phyloP scores from a whole-genome alignment of 2,888 invertebrate species.

The Periphyllus acericola region DNA sequence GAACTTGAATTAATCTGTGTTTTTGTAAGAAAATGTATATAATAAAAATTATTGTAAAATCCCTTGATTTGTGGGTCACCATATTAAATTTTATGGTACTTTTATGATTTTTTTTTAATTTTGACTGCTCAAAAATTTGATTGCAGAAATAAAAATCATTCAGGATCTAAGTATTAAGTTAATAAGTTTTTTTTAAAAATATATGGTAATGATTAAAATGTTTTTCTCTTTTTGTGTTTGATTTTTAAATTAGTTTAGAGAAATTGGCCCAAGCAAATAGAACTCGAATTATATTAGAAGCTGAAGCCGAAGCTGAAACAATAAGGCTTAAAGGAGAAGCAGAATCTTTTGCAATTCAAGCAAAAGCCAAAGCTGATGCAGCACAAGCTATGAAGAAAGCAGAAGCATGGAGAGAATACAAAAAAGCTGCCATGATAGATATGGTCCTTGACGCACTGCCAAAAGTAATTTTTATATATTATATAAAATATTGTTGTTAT shows the following conservation, averaged over 20 bases:
- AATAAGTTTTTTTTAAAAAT: too few species aligned
- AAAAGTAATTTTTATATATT: slow-evolving; percentile 74
- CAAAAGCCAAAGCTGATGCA: slow-evolving; percentile 94
- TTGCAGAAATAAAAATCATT: too few species aligned
- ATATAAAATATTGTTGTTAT: not conserved
- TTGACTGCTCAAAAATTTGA: too few species aligned
- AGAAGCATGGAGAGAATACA: slow-evolving; percentile 96
- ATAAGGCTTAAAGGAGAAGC: slow-evolving; percentile 86
- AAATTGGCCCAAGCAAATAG: slow-evolving; percentile 94
- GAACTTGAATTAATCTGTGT: too few species aligned
- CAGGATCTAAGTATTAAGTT: too few species aligned
- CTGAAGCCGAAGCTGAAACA: slow-evolving; percentile 94
- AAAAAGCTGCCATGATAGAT: slow-evolving; percentile 94
- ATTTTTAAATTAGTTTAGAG: slow-evolving; percentile 74
- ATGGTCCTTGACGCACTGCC: slow-evolving; percentile 96
- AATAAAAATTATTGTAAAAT: too few species aligned
- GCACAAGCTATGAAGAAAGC: slow-evolving; percentile 98
- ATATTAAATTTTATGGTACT: too few species aligned
- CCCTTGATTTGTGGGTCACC: too few species aligned
- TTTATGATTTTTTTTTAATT: too few species aligned
- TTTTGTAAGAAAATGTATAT: too few species aligned
- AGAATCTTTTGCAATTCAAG: slow-evolving; percentile 92
- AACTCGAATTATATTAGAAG: slow-evolving; percentile 88
- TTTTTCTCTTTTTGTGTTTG: too few species aligned
- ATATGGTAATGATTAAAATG: too few species aligned